Evolutionary conservation across 1,140 invertebrate genomes (phyloP).

Genomic region (Caenorhabditis inopinata): DNA sequence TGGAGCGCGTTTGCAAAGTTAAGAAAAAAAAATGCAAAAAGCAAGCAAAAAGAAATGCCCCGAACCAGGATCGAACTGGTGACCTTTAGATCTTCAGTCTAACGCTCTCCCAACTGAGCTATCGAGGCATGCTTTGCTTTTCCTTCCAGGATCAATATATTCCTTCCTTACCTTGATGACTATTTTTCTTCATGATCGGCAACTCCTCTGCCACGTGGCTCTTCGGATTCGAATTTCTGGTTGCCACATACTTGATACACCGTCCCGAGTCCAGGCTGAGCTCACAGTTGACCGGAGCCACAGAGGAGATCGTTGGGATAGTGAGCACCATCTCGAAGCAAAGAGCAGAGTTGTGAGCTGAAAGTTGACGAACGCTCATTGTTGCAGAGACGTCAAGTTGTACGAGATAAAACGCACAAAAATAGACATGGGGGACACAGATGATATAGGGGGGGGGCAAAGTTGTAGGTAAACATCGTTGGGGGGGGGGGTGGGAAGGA

Average conservation of each 20-base stretch:
- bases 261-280: slow-evolving; percentile 53
- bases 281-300: slow-evolving; percentile 49
- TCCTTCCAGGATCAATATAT: background rate
- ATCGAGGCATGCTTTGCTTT: slow-evolving; percentile 40
- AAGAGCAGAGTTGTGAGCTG: background rate
- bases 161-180: background rate
- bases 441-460: background rate
- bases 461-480: background rate
- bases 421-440: background rate
- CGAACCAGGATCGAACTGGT: slow-evolving; percentile 55
- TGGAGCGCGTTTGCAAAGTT: background rate
- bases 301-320: background rate
- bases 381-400: background rate
- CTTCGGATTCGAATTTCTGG: slow-evolving; percentile 38
- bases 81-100: slow-evolving; percentile 64
- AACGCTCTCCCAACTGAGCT: slow-evolving; percentile 66
- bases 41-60: background rate
- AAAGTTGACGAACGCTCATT: background rate
- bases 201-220: slow-evolving; percentile 32
- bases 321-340: slow-evolving; percentile 26
- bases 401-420: background rate
- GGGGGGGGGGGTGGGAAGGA: too few relatives aligned
- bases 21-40: background rate
- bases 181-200: background rate
- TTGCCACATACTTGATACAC: slow-evolving; percentile 57